These are phyloP conservation scores for Tragulus kanchil DNA, from an alignment of 2,113 vertebrate genomes.

Conservation along the genomic window DNA sequence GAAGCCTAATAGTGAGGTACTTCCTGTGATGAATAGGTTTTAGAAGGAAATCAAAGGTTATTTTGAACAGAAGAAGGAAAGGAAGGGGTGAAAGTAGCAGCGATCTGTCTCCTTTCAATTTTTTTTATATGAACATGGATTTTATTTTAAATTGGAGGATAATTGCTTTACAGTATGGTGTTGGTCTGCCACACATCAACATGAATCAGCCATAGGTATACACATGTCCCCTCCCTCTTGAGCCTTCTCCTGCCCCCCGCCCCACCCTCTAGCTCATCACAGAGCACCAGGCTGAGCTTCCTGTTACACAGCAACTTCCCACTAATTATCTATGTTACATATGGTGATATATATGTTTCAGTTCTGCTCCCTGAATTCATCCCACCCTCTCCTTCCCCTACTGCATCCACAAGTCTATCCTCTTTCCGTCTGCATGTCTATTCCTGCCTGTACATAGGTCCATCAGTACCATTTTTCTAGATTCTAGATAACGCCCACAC, in stretches of 20 bases:
- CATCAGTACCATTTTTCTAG: not conserved
- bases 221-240: not conserved
- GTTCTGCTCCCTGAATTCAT: not conserved
- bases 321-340: not conserved
- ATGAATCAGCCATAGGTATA: not conserved
- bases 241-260: not conserved
- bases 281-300: not conserved
- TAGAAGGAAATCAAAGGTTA: conserved; percentile 60
- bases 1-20: conserved; percentile 47
- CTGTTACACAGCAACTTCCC: not conserved
- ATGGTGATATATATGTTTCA: not conserved
- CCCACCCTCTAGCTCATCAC: not conserved
- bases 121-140: not conserved
- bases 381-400: not conserved
- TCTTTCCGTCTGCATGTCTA: not conserved
- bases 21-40: conserved; percentile 41
- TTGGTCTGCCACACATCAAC: not conserved
- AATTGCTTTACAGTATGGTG: not conserved
- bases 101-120: conserved; percentile 30
- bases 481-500: not conserved
- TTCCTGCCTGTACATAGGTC: not conserved
- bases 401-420: not conserved
- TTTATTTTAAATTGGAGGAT: not conserved
- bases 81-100: not conserved
- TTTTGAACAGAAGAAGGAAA: not conserved